A percentile compares a stretch with the other conserved stretches of the same genome.
Evolutionary conservation across 2,113 vertebrate species (phyloP).

Genomic region (Catharus minimus): DNA sequence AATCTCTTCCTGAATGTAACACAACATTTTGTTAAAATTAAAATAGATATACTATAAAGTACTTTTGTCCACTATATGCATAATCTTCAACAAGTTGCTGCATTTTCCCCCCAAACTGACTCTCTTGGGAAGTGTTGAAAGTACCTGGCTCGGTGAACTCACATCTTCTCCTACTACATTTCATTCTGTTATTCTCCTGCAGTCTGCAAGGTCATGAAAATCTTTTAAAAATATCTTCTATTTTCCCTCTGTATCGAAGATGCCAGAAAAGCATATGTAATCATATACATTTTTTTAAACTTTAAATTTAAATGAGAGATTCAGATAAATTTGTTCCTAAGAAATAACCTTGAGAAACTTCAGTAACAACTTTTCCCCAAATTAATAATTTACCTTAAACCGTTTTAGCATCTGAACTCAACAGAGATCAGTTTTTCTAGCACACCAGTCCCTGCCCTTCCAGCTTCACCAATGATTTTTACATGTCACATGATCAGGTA

Average conservation of each 20-base stretch:
- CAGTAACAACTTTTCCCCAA: not conserved
- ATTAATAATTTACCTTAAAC: not conserved
- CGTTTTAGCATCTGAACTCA: not conserved
- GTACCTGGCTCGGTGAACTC: not conserved
- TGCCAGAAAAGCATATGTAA: not conserved
- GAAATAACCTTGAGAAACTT: not conserved
- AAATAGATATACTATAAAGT: accelerated
- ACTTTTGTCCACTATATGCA: not conserved
- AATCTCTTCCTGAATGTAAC: not conserved
- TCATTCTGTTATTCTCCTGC: not conserved
- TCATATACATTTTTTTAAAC: accelerated
- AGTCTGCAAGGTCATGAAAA: not conserved
- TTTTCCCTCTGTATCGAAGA: not conserved
- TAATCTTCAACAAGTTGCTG: not conserved
- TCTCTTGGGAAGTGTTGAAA: not conserved
- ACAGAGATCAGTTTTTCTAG: not conserved
- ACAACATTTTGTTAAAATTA: not conserved
- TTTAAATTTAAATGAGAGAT: not conserved
- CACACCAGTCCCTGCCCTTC: not conserved
- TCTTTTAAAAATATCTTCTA: not conserved
- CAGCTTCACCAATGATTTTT: not conserved
- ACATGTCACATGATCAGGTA: not conserved
- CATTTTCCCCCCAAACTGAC: accelerated
- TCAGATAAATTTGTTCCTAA: not conserved
- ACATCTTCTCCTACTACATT: not conserved